Percentiles rank a stretch among this genome's conserved stretches.
Conservation (phyloP, 2,797 vertebrate species). For the Benthosema pterotum region DNA sequence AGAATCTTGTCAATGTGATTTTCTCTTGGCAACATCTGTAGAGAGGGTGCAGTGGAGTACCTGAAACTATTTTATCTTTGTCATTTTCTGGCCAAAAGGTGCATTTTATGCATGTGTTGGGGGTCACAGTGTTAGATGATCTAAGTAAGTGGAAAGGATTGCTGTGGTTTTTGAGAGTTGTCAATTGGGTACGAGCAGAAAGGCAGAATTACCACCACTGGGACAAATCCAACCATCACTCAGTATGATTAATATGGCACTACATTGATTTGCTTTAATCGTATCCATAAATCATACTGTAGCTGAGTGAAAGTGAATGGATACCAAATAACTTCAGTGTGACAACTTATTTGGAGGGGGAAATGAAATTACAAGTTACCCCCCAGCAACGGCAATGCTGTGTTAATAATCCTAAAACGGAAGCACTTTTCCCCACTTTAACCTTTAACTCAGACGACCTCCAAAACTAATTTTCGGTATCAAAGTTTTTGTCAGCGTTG, state of each 20-base stretch:
- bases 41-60: too few species aligned
- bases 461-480: not conserved
- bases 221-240: not conserved
- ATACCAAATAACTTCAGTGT: constrained; percentile 25
- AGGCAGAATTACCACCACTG: not conserved
- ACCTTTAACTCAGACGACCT: not conserved
- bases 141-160: too few species aligned
- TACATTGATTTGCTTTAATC: not conserved
- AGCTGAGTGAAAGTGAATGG: constrained; percentile 16
- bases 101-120: too few species aligned
- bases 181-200: too few species aligned
- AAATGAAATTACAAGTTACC: not conserved
- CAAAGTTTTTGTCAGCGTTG: not conserved
- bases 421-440: constrained; percentile 1
- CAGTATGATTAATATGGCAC: constrained; percentile 11
- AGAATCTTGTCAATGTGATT: too few species aligned
- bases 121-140: too few species aligned
- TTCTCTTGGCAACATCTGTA: too few species aligned
- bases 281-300: constrained; percentile 19
- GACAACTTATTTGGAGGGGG: constrained; percentile 26
- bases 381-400: not conserved
- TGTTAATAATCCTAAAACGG: constrained; percentile 9
- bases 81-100: too few species aligned
- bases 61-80: too few species aligned
- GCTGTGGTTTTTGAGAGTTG: too few species aligned